Conservation (phyloP, 1,140 invertebrate genomes). For the Bemisia tabaci region DNA sequence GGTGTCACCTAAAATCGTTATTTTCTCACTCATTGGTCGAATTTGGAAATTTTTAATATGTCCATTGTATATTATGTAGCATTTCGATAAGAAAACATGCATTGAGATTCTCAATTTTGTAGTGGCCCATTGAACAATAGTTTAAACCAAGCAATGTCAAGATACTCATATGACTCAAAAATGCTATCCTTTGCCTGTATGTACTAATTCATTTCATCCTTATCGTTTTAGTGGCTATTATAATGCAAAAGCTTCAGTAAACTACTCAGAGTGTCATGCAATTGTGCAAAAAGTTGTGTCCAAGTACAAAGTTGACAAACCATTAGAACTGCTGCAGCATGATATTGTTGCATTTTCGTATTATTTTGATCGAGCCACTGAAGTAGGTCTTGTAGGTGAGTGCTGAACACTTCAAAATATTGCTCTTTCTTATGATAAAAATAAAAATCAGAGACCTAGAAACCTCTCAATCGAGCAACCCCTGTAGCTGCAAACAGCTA, state of each 20-base stretch:
- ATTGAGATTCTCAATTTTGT: no score
- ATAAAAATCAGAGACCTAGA: background rate
- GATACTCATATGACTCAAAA: no score
- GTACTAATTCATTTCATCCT: background rate
- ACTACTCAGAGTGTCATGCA: conserved; percentile 12
- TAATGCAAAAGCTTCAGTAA: conserved; percentile 4
- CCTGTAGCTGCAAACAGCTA: no score
- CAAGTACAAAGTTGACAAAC: conserved; percentile 31
- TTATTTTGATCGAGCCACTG: conserved; percentile 80
- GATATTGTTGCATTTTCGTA: conserved; percentile 80
- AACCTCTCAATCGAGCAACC: no score
- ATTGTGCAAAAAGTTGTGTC: conserved; percentile 14
- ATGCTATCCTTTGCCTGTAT: no score
- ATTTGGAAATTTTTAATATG: no score
- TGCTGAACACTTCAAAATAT: conserved; percentile 8
- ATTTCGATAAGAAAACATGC: no score
- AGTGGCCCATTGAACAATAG: no score
- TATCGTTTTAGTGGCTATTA: background rate
- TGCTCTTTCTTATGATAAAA: background rate
- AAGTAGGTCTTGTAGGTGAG: conserved; percentile 57
- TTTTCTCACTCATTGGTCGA: no score
- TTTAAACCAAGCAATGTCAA: no score
- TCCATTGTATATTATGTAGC: no score
- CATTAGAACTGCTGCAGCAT: conserved; percentile 43
- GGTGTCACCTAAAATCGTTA: no score